These are phyloP conservation scores for Drosophila elegans DNA, from an alignment of 1,140 invertebrate species.

Conservation along the genomic window DNA sequence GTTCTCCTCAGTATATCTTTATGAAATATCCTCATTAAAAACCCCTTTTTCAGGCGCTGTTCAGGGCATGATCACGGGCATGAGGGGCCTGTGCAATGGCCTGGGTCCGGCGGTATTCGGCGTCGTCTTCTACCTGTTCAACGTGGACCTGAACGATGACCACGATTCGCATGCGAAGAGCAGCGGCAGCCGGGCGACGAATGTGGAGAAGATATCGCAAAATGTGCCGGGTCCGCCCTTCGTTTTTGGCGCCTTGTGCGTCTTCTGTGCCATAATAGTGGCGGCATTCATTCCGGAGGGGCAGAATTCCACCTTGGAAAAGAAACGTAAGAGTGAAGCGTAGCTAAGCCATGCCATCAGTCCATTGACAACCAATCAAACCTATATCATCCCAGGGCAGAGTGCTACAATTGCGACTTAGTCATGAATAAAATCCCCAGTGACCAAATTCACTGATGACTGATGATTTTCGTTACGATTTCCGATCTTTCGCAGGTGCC, in stretches of 20 bases:
- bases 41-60: conserved; percentile 89
- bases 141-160: conserved; percentile 97
- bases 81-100: conserved; percentile 96
- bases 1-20: not conserved
- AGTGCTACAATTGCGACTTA: not conserved
- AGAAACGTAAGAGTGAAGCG: conserved; percentile 74
- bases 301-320: conserved; percentile 85
- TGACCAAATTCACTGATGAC: not conserved
- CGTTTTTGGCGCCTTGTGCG: conserved; percentile 98
- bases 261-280: conserved; percentile 96
- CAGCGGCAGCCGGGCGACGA: conserved; percentile 45
- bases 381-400: conserved; percentile 5
- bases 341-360: not conserved
- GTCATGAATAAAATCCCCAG: conserved; percentile 7
- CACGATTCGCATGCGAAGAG: conserved; percentile 69
- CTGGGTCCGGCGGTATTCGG: conserved; percentile 98
- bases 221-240: conserved; percentile 99
- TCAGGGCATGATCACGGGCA: conserved; percentile 99
- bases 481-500: conserved; percentile 85
- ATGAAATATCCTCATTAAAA: not conserved
- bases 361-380: not conserved
- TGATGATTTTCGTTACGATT: conserved; percentile 27
- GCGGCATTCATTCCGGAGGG: conserved; percentile 95
- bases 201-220: conserved; percentile 85
- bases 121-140: conserved; percentile 99